phyloP scores from a whole-genome alignment of 1,140 invertebrate genomes.

The Lanistes nyassanus region DNA sequence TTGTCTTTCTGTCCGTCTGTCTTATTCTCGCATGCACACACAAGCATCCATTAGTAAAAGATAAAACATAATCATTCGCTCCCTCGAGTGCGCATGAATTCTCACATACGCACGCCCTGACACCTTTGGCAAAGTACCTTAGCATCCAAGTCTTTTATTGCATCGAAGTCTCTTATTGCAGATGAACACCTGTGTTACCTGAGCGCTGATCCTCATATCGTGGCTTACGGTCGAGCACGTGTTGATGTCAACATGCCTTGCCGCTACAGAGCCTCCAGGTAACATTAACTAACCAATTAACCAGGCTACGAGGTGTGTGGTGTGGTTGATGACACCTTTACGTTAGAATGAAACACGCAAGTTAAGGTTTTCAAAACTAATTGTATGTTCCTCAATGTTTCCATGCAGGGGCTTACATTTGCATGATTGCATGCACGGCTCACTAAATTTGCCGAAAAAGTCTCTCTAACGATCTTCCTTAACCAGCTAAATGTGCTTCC shows the following conservation, averaged over 20 bases:
- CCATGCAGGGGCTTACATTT: too few relatives aligned
- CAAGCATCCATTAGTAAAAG: too few relatives aligned
- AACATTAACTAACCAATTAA: too few relatives aligned
- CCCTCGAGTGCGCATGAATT: neutral
- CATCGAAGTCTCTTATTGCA: neutral
- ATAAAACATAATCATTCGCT: neutral
- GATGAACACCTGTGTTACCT: neutral
- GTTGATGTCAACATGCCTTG: conserved; percentile 7
- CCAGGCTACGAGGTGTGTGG: too few relatives aligned
- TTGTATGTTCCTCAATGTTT: too few relatives aligned
- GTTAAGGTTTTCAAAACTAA: too few relatives aligned
- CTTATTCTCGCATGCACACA: neutral
- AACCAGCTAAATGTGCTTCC: too few relatives aligned
- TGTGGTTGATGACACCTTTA: neutral
- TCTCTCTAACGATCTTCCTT: too few relatives aligned
- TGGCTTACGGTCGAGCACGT: neutral
- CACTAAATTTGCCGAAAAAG: too few relatives aligned
- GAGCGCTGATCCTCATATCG: conserved; percentile 3
- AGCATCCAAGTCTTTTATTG: too few relatives aligned
- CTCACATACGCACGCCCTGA: neutral
- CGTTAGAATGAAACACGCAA: too few relatives aligned
- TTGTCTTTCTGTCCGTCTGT: conserved; percentile 9
- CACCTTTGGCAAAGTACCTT: neutral
- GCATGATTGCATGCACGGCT: too few relatives aligned
- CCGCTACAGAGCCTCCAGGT: conserved; percentile 13